Evolutionary conservation across 64 coral and sea anemone species (phyloP).

Genomic region (Montipora foliosa): DNA sequence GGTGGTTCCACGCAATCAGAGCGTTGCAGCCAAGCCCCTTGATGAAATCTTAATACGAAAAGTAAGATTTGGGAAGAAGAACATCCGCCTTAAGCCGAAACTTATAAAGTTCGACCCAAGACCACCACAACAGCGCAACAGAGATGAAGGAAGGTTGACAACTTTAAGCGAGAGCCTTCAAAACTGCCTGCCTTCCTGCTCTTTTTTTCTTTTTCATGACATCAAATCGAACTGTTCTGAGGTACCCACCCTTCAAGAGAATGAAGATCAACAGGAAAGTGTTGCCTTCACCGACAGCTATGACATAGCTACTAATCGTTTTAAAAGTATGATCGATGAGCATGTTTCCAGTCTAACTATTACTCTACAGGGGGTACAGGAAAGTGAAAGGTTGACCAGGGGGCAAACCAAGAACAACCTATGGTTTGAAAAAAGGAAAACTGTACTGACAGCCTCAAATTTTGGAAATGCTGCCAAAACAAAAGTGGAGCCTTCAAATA

Average conservation of each 20-base stretch:
- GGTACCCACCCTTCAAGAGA: slow-evolving; percentile 30
- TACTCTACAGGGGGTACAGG: slow-evolving; percentile 47
- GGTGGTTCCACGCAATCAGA: slow-evolving; percentile 35
- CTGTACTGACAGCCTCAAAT: neutral
- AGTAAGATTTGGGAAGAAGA: slow-evolving; percentile 65
- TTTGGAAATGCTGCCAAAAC: neutral
- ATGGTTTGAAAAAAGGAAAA: too few relatives aligned
- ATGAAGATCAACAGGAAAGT: slow-evolving; percentile 10
- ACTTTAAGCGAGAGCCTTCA: slow-evolving; percentile 48
- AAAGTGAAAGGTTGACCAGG: slow-evolving; percentile 38
- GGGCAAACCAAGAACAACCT: neutral
- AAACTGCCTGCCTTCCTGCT: slow-evolving; percentile 56
- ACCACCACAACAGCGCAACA: slow-evolving; percentile 28
- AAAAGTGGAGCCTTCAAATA: too few relatives aligned
- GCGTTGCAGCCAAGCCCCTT: slow-evolving; percentile 40
- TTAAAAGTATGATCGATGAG: slow-evolving; percentile 48
- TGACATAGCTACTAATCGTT: slow-evolving; percentile 62
- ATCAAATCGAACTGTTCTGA: slow-evolving; percentile 44
- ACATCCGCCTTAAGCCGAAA: slow-evolving; percentile 44
- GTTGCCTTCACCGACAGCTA: slow-evolving; percentile 67
- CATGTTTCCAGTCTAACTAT: slow-evolving; percentile 13
- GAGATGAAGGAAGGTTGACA: slow-evolving; percentile 48
- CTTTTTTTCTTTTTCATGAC: slow-evolving; percentile 72
- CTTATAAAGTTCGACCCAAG: slow-evolving; percentile 53
- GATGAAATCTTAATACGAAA: slow-evolving; percentile 55